These are phyloP conservation scores for Melanargia galathea DNA, from an alignment of 2,888 invertebrate genomes.

Conservation along the genomic window DNA sequence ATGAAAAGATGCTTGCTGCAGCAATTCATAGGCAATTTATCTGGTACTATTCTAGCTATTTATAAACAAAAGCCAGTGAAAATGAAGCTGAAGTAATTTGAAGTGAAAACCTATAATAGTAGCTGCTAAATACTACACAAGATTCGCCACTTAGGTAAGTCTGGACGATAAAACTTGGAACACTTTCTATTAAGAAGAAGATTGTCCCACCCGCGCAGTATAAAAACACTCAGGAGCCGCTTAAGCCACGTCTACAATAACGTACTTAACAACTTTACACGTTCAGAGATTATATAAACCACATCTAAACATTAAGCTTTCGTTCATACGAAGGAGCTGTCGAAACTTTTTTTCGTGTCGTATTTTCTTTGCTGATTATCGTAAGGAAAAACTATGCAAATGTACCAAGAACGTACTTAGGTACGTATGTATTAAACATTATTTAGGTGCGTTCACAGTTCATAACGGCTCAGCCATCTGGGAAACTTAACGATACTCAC, in stretches of 20 bases:
- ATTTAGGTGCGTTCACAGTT: too few species aligned
- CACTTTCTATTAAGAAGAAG: not conserved
- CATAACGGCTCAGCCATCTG: too few species aligned
- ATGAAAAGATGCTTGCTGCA: too few species aligned
- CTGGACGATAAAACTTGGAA: not conserved
- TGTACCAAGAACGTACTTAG: too few species aligned
- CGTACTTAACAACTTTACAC: constrained; percentile 23
- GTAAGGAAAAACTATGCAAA: too few species aligned
- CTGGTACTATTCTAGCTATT: too few species aligned
- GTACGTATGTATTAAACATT: too few species aligned
- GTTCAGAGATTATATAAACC: constrained; percentile 10
- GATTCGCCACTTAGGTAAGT: not conserved
- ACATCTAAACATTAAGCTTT: constrained; percentile 3
- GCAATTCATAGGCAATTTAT: too few species aligned
- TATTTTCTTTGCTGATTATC: not conserved
- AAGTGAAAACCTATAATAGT: not conserved
- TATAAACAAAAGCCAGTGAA: too few species aligned
- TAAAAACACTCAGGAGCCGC: constrained; percentile 52
- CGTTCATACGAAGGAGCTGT: not conserved
- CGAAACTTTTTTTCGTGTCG: not conserved
- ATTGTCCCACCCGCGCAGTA: constrained; percentile 24
- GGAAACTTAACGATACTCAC: too few species aligned
- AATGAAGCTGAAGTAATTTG: too few species aligned
- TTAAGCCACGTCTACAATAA: constrained; percentile 18
- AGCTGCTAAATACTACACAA: not conserved